Conservation (phyloP, 2,888 invertebrate species). For the Alloscopus bannaensis region DNA sequence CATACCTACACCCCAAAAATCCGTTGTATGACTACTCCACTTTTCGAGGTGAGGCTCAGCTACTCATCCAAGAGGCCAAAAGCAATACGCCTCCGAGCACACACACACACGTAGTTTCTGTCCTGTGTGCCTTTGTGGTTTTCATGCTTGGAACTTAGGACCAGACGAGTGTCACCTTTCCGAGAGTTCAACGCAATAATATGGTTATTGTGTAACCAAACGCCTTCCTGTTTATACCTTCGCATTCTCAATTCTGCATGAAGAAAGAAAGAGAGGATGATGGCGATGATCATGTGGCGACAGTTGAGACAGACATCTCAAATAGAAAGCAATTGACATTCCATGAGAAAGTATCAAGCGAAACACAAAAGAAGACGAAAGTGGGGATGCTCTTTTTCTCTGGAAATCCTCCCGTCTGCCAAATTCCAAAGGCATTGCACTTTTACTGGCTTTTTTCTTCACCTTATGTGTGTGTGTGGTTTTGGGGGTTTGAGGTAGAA, state of each 20-base stretch:
- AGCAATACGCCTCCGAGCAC: too few species aligned
- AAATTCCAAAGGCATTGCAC: background rate
- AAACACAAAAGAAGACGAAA: conserved; percentile 4
- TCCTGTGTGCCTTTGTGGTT: too few species aligned
- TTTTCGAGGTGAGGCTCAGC: too few species aligned
- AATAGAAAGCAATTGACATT: conserved; percentile 17
- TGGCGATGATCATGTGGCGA: conserved; percentile 27
- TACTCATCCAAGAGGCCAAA: too few species aligned
- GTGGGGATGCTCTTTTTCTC: background rate
- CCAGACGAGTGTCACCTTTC: too few species aligned
- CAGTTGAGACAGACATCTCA: conserved; percentile 7
- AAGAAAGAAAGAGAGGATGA: conserved; percentile 8
- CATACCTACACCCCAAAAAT: too few species aligned
- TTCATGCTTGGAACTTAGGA: too few species aligned
- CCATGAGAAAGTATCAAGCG: conserved; percentile 2
- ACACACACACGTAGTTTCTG: too few species aligned
- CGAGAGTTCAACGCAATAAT: background rate
- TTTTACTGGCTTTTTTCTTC: background rate
- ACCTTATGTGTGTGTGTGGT: background rate
- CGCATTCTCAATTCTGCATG: too few species aligned
- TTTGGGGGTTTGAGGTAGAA: background rate
- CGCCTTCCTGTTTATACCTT: background rate
- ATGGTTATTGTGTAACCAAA: background rate
- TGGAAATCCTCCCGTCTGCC: background rate
- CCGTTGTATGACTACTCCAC: too few species aligned